Base-by-base conservation (phyloP, 2,113 vertebrate species). In the Oreochromis aureus region DNA sequence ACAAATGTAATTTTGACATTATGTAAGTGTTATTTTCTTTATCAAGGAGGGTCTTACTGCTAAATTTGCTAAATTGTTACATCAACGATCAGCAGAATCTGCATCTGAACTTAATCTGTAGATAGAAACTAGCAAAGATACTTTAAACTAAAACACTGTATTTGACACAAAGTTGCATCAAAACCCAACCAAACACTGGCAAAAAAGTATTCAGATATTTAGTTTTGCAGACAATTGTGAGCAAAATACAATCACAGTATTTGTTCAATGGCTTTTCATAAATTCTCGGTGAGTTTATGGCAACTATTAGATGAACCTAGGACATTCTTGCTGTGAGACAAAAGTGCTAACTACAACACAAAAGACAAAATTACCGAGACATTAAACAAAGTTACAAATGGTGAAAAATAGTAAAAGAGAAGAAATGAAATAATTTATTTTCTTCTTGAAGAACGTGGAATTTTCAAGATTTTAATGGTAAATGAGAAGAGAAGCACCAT, bases 1-100 rank as follows among this genome's bases (percentile, higher is more conserved):
- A 76, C 80, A 89, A 92, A 91, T 91, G 30, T 86, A 80, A 93
- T 87, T 88, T 92, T 94, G 82, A 83, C 58, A 79, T 92, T 91
- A 92, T 83, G 86, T 90, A 87, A 86, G 87, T 82, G 89, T 85
- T 86, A 82, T 48, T 66, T 36, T 41, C 19, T 55, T 73, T 80
- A 84, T 88, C 63, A 46, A 30, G 30, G 55, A 85, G 63, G 30
- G 54, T 80, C 63, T 80, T 30, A 15, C 87, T 81, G 84, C 24
- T 30, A 2, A 86, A 48, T 66, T 66, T 66, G 81, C 63, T 78
- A 63, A 89, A 83, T 63, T 81, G 22, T 41, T 81, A 44, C 51
- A 82, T 79, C n/a, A 58, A 80, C 81, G 53, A 81, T 91, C 86
- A 80, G 46, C 81, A 58, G 39, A 91, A 91, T 63, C 82, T 80